phyloP scores from a whole-genome alignment of 2,797 vertebrate species.

The Hoplostethus atlanticus region DNA sequence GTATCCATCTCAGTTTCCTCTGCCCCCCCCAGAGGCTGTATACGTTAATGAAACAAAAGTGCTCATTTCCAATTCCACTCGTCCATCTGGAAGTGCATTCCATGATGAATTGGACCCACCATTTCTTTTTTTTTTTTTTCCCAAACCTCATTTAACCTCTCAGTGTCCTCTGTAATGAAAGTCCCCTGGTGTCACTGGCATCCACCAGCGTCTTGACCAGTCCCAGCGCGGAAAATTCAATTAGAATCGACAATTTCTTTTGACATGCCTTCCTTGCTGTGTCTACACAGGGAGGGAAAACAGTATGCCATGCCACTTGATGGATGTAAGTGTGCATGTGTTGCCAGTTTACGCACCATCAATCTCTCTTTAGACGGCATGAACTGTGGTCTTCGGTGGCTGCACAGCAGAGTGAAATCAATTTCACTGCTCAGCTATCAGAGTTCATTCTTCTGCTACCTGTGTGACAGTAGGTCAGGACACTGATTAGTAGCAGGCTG shows the following conservation, averaged over 20 bases:
- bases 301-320: conserved; percentile 37
- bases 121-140: conserved; percentile 7
- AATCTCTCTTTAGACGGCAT: conserved; percentile 24
- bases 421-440: conserved; percentile 14
- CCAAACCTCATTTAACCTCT: conserved; percentile 19
- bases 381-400: conserved; percentile 20
- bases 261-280: conserved; percentile 38
- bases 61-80: conserved; percentile 71
- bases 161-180: conserved; percentile 8
- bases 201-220: conserved; percentile 38
- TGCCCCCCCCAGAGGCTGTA: conserved; percentile 47
- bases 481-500: conserved; percentile 9
- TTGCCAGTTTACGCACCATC: conserved; percentile 8
- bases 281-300: conserved; percentile 16
- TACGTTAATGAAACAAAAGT: conserved; percentile 71
- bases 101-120: conserved; percentile 57
- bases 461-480: conserved; percentile 5
- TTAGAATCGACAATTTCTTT: conserved; percentile 60
- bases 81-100: conserved; percentile 59
- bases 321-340: conserved; percentile 45
- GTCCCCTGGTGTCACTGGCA: conserved; percentile 36
- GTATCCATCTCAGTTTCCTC: conserved; percentile 39
- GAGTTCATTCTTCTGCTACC: conserved; percentile 5
- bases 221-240: conserved; percentile 51
- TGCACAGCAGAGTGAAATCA: conserved; percentile 5